phyloP scores from a whole-genome alignment of 1,140 invertebrate species.

The Arion vulgaris region DNA sequence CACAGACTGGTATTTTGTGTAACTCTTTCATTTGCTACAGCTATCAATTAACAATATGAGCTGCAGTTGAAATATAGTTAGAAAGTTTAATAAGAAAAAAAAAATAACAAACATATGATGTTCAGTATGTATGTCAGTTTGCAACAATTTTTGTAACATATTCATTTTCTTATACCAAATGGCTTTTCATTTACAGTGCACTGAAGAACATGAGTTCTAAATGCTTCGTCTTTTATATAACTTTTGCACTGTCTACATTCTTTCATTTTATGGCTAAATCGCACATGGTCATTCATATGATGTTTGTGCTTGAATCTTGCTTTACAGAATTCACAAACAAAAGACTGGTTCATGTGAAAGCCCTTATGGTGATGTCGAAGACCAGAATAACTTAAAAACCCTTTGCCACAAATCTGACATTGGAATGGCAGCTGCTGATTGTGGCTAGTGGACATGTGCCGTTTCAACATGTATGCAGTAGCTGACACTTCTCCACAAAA shows the following conservation, averaged over 20 bases:
- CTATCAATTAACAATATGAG: constrained; percentile 14
- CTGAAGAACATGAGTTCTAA: neutral
- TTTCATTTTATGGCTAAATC: constrained; percentile 15
- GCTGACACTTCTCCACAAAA: constrained; percentile 9
- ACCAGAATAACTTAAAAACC: constrained; percentile 28
- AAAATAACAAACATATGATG: neutral
- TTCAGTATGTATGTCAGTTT: neutral
- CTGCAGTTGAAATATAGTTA: neutral
- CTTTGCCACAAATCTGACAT: constrained; percentile 24
- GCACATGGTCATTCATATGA: constrained; percentile 25
- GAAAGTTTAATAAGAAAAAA: neutral
- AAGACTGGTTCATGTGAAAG: neutral
- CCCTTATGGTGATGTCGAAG: constrained; percentile 13
- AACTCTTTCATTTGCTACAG: neutral
- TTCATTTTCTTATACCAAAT: neutral
- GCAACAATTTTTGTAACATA: neutral
- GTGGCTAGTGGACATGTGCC: constrained; percentile 12
- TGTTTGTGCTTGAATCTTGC: constrained; percentile 34
- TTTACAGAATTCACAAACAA: constrained; percentile 14
- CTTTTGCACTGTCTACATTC: constrained; percentile 19
- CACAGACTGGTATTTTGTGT: neutral
- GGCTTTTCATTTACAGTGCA: neutral
- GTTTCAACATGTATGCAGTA: constrained; percentile 12
- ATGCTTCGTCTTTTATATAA: constrained; percentile 5
- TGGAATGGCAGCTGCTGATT: constrained; percentile 16